Evolutionary conservation across 2,113 vertebrate genomes (phyloP), one percentile per base, ranked within the genome.

Genomic region (Hemiscyllium ocellatum): DNA sequence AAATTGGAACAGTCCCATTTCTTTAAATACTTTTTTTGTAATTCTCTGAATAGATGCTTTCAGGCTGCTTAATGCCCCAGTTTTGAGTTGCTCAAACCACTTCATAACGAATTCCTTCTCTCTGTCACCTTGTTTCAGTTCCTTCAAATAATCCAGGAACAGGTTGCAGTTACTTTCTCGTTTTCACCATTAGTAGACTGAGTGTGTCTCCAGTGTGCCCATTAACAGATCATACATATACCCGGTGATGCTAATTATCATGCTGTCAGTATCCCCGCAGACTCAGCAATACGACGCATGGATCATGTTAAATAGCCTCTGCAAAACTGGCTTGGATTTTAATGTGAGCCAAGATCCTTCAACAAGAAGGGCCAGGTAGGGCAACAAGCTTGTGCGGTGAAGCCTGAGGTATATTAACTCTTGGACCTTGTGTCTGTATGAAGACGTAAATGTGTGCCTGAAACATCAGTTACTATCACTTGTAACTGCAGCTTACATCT

Each of bases 31-130:
- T 37, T 66, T 61, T 61, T 61, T 61, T 6, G 42, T 6, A 12
- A 61, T 1, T 66, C 33, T 93, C 89, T n/a, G 7, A 93, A 19
- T 68, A 37, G 61, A 93, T 93, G 89, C 33, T 91, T 65, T 65
- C 52, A n/a, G 87, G 56, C 52, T 65, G 87, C 33, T 68, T 68
- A 93, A 66, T 93, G 61, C 65, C 61, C 89, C 89, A 93, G 89
- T 93, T 93, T 93, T 93, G 56, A 93, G 22, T 42, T 93, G 65
- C n/a, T 68, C 19, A 10, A 5, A 3, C 89, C 22, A n/a, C 61
- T 17, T 7, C 89, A 66, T n/a, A 42, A 66, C 10, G 2, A 93
- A 68, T 93, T 66, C n/a, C 37, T 66, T 22, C 56, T 37, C 61
- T 90, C 87, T 52, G 24, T 56, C 86, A 89, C 50, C 86, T 91